Conservation (phyloP, 2,113 vertebrate genomes). For the Neodontobutis hainanensis region DNA sequence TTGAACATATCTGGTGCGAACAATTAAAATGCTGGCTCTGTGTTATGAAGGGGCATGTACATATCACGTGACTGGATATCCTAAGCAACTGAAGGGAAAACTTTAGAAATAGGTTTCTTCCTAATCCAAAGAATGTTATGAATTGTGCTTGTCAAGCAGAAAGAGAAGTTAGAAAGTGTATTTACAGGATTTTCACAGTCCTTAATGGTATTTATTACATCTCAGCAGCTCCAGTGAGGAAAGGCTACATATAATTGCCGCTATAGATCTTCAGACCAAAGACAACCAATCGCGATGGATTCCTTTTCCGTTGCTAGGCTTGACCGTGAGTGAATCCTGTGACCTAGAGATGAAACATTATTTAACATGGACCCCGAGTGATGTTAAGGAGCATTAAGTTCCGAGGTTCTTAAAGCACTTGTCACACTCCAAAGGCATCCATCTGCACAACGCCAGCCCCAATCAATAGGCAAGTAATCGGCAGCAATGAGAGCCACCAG, state of each 20-base stretch:
- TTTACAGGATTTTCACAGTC: constrained; percentile 76
- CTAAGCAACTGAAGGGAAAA: constrained; percentile 69
- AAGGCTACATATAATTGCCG: constrained; percentile 73
- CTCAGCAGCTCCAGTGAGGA: constrained; percentile 62
- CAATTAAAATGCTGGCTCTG: constrained; percentile 48
- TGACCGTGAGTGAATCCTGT: constrained; percentile 65
- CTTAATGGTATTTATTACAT: constrained; percentile 79
- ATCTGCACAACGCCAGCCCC: constrained; percentile 72
- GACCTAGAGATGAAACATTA: constrained; percentile 73
- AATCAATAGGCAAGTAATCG: constrained; percentile 84
- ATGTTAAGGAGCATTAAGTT: constrained; percentile 78
- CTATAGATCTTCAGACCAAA: constrained; percentile 73
- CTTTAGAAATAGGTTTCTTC: constrained; percentile 51
- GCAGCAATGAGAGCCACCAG: constrained; percentile 70
- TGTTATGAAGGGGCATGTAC: constrained; percentile 33
- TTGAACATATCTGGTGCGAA: constrained; percentile 51
- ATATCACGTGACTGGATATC: constrained; percentile 56
- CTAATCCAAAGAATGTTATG: constrained; percentile 34
- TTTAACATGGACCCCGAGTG: constrained; percentile 75
- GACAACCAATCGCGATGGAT: constrained; percentile 80
- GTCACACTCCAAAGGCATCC: constrained; percentile 76
- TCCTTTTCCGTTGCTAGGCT: constrained; percentile 49
- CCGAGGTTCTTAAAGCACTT: constrained; percentile 74
- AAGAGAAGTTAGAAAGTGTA: constrained; percentile 63
- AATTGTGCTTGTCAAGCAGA: constrained; percentile 72